Conservation (phyloP, 2,888 invertebrate genomes). For the Alloplasta piceator region DNA sequence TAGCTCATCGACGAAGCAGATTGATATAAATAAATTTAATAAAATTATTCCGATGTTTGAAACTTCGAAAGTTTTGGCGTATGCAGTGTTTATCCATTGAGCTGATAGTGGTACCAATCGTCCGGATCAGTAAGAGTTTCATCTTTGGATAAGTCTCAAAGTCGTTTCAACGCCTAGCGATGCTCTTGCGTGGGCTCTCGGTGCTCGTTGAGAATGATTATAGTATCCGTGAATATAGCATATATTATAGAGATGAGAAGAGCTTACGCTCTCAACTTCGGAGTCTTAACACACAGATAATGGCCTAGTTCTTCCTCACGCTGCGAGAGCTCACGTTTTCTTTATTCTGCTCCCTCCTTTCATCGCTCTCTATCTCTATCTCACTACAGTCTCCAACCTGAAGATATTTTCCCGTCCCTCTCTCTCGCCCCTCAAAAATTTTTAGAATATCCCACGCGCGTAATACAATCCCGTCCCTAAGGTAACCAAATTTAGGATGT, state of each 20-base stretch:
- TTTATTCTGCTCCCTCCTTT: slow-evolving; percentile 16
- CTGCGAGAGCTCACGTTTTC: slow-evolving; percentile 9
- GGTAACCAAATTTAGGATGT: slow-evolving; percentile 82
- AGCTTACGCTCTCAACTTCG: slow-evolving; percentile 43
- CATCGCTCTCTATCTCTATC: slow-evolving; percentile 6
- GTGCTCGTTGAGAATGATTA: slow-evolving; percentile 43
- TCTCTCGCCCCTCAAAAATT: slow-evolving; percentile 51
- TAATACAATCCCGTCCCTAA: slow-evolving; percentile 81
- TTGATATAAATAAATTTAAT: too few species aligned
- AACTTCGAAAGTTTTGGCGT: not conserved
- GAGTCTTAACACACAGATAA: slow-evolving; percentile 51
- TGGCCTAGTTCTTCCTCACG: slow-evolving; percentile 57
- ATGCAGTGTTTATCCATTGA: too few species aligned
- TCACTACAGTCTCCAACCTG: slow-evolving; percentile 17
- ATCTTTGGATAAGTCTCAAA: slow-evolving; percentile 51
- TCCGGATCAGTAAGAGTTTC: slow-evolving; percentile 32
- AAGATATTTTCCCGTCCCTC: slow-evolving; percentile 13
- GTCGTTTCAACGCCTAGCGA: slow-evolving; percentile 48
- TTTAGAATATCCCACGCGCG: slow-evolving; percentile 80
- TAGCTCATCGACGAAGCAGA: too few species aligned
- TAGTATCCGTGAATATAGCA: slow-evolving; percentile 8
- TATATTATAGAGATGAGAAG: slow-evolving; percentile 44
- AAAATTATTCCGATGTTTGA: not conserved
- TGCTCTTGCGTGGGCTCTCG: slow-evolving; percentile 7
- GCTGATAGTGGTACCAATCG: slow-evolving; percentile 38